A percentile compares a stretch with the other conserved stretches of the same genome.
These are phyloP conservation scores for Cosmia pyralina DNA, from an alignment of 2,888 invertebrate species.

Conservation along the genomic window DNA sequence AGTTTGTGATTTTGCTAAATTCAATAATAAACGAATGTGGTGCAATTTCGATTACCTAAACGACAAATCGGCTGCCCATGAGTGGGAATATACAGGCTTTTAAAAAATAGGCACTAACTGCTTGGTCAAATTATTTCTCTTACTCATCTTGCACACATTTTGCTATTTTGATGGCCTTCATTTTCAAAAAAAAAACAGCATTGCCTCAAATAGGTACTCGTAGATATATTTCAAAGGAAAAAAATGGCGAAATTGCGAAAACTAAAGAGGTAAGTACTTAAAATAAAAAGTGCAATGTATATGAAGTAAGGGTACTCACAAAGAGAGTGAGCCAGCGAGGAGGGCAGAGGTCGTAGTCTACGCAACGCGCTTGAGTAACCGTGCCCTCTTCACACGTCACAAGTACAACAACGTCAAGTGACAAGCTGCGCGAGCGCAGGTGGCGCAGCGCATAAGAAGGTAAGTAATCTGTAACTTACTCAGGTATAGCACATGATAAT, in stretches of 20 bases:
- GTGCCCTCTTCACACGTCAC: conserved; percentile 51
- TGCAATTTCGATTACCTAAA: neutral
- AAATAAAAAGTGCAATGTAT: conserved; percentile 29
- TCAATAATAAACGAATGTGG: neutral
- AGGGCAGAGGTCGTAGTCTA: conserved; percentile 65
- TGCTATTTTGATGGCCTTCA: neutral
- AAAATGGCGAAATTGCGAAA: neutral
- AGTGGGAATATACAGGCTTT: neutral
- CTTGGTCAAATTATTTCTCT: neutral
- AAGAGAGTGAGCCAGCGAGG: conserved; percentile 42
- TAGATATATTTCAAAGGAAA: conserved; percentile 17
- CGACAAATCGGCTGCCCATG: neutral
- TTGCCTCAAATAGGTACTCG: neutral
- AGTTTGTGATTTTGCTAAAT: conserved; percentile 11
- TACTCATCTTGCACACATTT: neutral
- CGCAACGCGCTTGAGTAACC: conserved; percentile 63
- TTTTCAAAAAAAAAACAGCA: neutral
- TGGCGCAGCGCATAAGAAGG: neutral
- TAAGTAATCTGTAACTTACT: neutral
- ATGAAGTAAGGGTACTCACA: conserved; percentile 26
- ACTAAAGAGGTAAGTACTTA: neutral
- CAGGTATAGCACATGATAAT: neutral
- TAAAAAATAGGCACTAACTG: neutral
- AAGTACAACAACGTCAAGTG: neutral
- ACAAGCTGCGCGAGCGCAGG: neutral